These are phyloP conservation scores for Urocolius indicus DNA, from an alignment of 2,113 vertebrate genomes.

Conservation along the genomic window DNA sequence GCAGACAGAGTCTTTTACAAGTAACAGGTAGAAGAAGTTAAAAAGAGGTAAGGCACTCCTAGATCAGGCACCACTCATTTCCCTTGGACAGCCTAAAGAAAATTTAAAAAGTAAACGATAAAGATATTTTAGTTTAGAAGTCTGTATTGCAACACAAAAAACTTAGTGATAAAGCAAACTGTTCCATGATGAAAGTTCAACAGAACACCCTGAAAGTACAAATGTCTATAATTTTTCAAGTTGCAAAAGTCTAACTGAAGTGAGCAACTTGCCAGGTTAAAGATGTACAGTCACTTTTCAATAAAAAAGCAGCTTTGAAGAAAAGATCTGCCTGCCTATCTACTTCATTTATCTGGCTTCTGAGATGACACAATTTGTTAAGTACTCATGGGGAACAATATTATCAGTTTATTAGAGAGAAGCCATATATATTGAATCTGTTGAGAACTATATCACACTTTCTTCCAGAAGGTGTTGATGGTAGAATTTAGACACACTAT, in stretches of 20 bases:
- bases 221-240: neutral
- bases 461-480: neutral
- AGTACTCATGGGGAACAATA: neutral
- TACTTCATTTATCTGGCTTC: neutral
- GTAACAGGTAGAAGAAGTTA: neutral
- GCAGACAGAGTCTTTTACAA: neutral
- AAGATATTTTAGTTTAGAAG: neutral
- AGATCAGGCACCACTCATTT: neutral
- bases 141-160: neutral
- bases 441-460: neutral
- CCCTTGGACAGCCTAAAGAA: neutral
- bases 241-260: neutral
- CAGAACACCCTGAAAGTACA: neutral
- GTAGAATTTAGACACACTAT: neutral
- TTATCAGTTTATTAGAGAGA: neutral
- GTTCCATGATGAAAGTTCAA: neutral
- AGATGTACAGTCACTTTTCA: rapidly evolving
- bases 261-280: neutral
- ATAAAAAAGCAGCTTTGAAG: neutral
- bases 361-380: neutral
- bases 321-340: neutral
- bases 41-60: neutral
- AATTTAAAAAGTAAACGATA: neutral
- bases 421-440: neutral
- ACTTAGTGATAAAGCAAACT: neutral